These are phyloP conservation scores for Platycheirus albimanus DNA, from an alignment of 2,888 invertebrate species.

Conservation along the genomic window DNA sequence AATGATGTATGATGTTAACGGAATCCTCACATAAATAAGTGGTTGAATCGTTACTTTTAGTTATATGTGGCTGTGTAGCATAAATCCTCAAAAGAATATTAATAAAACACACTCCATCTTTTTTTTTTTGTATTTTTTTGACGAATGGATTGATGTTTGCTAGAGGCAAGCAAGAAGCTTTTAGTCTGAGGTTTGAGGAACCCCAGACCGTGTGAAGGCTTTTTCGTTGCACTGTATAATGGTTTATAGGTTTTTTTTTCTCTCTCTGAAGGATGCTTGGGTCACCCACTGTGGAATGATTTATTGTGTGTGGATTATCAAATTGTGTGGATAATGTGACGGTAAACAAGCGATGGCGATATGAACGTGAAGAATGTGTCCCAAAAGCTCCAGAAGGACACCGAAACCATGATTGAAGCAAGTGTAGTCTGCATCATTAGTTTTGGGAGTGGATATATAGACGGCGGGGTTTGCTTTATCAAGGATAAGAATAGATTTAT, in stretches of 20 bases:
- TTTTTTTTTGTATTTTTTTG: conserved; percentile 33
- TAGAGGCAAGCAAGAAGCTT: conserved; percentile 57
- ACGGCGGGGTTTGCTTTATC: conserved; percentile 12
- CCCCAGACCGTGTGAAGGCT: conserved; percentile 17
- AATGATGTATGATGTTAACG: conserved; percentile 65
- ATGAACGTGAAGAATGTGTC: conserved; percentile 32
- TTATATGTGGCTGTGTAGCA: conserved; percentile 3
- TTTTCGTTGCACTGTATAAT: conserved; percentile 5
- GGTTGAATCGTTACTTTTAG: conserved; percentile 47
- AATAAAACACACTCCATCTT: conserved; percentile 72
- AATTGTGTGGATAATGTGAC: conserved; percentile 74
- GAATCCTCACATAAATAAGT: conserved; percentile 53
- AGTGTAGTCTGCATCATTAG: conserved; percentile 62
- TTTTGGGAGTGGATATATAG: conserved; percentile 21
- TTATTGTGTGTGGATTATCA: conserved; percentile 70
- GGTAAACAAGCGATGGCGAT: conserved; percentile 71
- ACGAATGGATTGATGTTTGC: conserved; percentile 72
- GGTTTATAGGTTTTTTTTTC: neutral
- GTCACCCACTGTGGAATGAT: conserved; percentile 69
- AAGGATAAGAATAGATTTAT: conserved; percentile 54
- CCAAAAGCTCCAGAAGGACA: conserved; percentile 5
- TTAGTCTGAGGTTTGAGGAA: conserved; percentile 32
- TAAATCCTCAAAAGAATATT: conserved; percentile 53
- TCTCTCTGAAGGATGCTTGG: conserved; percentile 9
- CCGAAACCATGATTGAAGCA: neutral